Evolutionary conservation across 2,888 invertebrate species (phyloP).

Genomic region (Hydrotaea cyrtoneurina): DNA sequence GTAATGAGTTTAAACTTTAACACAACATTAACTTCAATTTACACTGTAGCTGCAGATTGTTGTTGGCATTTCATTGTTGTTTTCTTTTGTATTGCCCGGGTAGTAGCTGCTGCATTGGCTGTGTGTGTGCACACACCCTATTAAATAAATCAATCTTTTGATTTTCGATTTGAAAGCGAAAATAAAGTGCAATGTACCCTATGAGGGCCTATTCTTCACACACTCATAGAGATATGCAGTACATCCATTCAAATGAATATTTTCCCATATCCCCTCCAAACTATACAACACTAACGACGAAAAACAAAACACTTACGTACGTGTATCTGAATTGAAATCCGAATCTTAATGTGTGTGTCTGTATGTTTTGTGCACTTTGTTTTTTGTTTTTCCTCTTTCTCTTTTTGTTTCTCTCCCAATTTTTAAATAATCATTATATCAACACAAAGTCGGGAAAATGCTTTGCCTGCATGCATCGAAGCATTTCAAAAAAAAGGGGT

Average conservation of each 20-base stretch:
- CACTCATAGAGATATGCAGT: too few relatives aligned
- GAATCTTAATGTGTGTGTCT: constrained; percentile 18
- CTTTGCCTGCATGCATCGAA: not conserved
- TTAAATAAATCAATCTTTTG: constrained; percentile 37
- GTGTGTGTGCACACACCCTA: not conserved
- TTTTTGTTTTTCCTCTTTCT: not conserved
- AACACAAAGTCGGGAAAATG: constrained; percentile 9
- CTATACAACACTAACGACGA: too few relatives aligned
- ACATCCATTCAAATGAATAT: not conserved
- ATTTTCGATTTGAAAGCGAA: constrained; percentile 58
- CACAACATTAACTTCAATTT: constrained; percentile 65
- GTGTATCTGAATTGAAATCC: not conserved
- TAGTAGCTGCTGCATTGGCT: not conserved
- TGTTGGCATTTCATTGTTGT: constrained; percentile 31
- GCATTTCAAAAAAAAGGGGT: not conserved
- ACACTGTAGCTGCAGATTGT: constrained; percentile 49
- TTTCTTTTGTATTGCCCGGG: not conserved
- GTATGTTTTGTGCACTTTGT: constrained; percentile 5
- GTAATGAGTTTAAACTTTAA: constrained; percentile 51
- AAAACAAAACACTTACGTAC: not conserved
- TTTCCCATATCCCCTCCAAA: constrained; percentile 1
- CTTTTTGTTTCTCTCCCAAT: too few relatives aligned
- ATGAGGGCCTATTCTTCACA: constrained; percentile 17
- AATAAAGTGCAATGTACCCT: constrained; percentile 49
- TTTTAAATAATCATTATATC: constrained; percentile 5